Conservation (phyloP, 2,797 vertebrate genomes). For the Arrhamphus sclerolepis region DNA sequence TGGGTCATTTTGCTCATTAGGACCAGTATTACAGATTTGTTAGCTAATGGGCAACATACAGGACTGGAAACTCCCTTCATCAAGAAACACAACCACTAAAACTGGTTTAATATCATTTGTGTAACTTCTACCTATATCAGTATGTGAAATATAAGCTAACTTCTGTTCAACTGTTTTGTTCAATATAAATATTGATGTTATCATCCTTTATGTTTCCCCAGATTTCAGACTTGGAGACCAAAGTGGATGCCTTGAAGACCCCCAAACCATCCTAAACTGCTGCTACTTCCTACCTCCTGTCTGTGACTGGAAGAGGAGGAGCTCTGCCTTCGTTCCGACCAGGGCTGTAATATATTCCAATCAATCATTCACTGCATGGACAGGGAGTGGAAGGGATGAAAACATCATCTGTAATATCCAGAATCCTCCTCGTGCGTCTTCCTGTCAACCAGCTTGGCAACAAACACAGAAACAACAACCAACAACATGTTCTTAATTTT, state of each 20-base stretch:
- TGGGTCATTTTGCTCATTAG: too few species aligned
- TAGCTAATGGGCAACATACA: too few species aligned
- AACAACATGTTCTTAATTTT: too few species aligned
- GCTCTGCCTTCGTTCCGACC: slow-evolving; percentile 46
- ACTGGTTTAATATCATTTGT: too few species aligned
- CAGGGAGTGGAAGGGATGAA: slow-evolving; percentile 49
- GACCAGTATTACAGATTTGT: too few species aligned
- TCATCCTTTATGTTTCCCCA: slow-evolving; percentile 54
- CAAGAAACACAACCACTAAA: too few species aligned
- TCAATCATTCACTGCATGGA: slow-evolving; percentile 50
- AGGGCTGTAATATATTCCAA: slow-evolving; percentile 48
- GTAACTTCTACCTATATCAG: too few species aligned
- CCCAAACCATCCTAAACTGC: slow-evolving; percentile 85
- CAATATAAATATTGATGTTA: background rate
- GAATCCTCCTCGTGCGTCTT: slow-evolving; percentile 64
- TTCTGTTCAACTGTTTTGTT: too few species aligned
- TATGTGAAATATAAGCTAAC: too few species aligned
- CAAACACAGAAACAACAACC: slow-evolving; percentile 39
- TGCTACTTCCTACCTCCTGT: slow-evolving; percentile 53
- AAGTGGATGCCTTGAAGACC: slow-evolving; percentile 91
- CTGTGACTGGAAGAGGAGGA: slow-evolving; percentile 56
- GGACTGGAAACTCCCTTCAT: too few species aligned
- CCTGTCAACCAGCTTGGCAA: slow-evolving; percentile 61
- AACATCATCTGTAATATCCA: slow-evolving; percentile 67
- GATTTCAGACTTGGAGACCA: slow-evolving; percentile 93